Conservation (phyloP, 2,797 vertebrate species). For the Macroramphosus scolopax region DNA sequence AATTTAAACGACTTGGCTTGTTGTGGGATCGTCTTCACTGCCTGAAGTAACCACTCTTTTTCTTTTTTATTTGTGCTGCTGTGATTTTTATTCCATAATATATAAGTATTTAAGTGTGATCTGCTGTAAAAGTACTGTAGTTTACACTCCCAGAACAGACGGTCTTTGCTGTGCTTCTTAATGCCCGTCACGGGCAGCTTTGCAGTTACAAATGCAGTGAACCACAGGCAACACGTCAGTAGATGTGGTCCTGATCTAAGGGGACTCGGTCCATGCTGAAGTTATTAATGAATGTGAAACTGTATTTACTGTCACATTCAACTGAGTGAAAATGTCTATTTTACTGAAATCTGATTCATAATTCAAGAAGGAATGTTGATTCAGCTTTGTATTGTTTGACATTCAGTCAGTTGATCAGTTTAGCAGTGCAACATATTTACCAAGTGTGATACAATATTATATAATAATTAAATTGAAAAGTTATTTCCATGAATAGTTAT, state of each 20-base stretch:
- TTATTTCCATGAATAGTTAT: too few relatives aligned
- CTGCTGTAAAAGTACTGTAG: slow-evolving; percentile 38
- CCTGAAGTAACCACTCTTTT: slow-evolving; percentile 37
- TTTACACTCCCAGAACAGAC: neutral
- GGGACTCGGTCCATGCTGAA: slow-evolving; percentile 3
- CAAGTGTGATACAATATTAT: too few relatives aligned
- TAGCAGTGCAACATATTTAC: too few relatives aligned
- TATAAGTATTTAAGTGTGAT: slow-evolving; percentile 12
- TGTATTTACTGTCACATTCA: slow-evolving; percentile 7
- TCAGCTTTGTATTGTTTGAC: slow-evolving; percentile 1
- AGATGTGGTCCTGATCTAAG: slow-evolving; percentile 1
- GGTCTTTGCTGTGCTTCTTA: slow-evolving; percentile 2
- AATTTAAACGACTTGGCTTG: slow-evolving; percentile 15
- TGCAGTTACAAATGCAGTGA: slow-evolving; percentile 4
- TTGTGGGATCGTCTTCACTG: slow-evolving; percentile 23
- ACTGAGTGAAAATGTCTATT: slow-evolving; percentile 9
- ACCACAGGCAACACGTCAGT: slow-evolving; percentile 2
- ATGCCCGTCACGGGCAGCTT: slow-evolving; percentile 5
- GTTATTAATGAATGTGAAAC: slow-evolving; percentile 27
- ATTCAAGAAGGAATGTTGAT: slow-evolving; percentile 1
- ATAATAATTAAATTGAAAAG: too few relatives aligned
- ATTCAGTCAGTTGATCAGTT: slow-evolving; percentile 4
- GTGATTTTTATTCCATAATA: slow-evolving; percentile 6
- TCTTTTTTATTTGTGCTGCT: slow-evolving; percentile 21
- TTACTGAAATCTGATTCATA: slow-evolving; percentile 11